These are phyloP conservation scores for Marcusenius ussheri DNA, from an alignment of 2,113 vertebrate genomes.

Conservation along the genomic window DNA sequence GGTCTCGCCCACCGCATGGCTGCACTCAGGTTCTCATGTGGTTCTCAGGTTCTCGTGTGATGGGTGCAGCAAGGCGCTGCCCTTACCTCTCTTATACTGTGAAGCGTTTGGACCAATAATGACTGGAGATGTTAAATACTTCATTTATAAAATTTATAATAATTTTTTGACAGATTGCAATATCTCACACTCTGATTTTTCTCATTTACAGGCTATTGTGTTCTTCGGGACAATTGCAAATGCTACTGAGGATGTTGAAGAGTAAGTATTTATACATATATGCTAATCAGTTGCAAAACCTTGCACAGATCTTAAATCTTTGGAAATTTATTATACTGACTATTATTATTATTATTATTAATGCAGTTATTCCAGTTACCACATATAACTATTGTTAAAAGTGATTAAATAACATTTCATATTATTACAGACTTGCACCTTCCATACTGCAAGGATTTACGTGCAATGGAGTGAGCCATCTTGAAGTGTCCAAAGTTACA, in stretches of 20 bases:
- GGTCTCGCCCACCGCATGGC: too few species aligned
- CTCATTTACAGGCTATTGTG: conserved; percentile 23
- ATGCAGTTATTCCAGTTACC: background rate
- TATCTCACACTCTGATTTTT: background rate
- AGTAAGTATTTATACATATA: conserved; percentile 20
- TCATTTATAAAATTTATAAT: background rate
- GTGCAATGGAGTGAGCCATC: conserved; percentile 12
- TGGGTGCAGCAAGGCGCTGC: too few species aligned
- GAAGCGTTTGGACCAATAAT: background rate
- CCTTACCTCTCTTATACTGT: background rate
- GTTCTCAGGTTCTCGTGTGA: too few species aligned
- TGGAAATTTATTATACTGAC: background rate
- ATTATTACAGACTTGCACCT: conserved; percentile 22
- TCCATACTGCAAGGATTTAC: conserved; percentile 33
- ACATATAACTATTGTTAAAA: background rate
- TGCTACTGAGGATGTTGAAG: background rate
- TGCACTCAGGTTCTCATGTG: too few species aligned
- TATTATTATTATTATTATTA: background rate
- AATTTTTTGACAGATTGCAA: background rate
- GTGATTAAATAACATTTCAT: background rate
- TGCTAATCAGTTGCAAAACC: background rate
- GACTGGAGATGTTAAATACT: background rate
- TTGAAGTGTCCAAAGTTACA: background rate
- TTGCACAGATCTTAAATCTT: background rate
- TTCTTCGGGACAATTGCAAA: conserved; percentile 26